Conservation (phyloP, 2,797 vertebrate genomes). For the Sciaenops ocellatus region DNA sequence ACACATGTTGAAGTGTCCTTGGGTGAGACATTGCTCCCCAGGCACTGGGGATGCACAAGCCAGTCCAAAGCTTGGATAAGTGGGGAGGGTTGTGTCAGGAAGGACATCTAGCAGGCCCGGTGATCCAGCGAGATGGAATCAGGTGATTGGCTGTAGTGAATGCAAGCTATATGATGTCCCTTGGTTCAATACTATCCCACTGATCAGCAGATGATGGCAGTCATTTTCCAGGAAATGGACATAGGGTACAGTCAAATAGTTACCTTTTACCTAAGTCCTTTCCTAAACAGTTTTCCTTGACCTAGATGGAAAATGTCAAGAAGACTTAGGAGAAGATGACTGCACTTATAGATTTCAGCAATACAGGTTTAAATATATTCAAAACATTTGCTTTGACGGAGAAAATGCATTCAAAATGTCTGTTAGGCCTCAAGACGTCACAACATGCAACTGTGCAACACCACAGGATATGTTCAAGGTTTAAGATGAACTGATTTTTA, state of each 20-base stretch:
- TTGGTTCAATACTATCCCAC: background rate
- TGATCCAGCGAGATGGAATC: no score
- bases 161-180: background rate
- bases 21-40: no score
- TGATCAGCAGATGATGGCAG: background rate
- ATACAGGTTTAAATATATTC: background rate
- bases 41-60: no score
- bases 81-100: no score
- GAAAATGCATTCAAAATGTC: background rate
- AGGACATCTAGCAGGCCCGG: no score
- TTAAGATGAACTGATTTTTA: background rate
- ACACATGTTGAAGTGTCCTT: no score
- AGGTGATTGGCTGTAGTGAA: background rate
- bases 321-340: no score
- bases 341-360: background rate
- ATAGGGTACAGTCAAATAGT: no score
- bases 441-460: background rate
- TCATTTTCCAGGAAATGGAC: background rate
- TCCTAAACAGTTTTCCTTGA: no score
- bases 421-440: background rate
- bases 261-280: no score
- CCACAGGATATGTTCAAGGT: background rate
- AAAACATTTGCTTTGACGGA: background rate
- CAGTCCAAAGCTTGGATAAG: no score
- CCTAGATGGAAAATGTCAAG: no score